Conservation (phyloP, 2,888 invertebrate species). For the Julus scanicus region DNA sequence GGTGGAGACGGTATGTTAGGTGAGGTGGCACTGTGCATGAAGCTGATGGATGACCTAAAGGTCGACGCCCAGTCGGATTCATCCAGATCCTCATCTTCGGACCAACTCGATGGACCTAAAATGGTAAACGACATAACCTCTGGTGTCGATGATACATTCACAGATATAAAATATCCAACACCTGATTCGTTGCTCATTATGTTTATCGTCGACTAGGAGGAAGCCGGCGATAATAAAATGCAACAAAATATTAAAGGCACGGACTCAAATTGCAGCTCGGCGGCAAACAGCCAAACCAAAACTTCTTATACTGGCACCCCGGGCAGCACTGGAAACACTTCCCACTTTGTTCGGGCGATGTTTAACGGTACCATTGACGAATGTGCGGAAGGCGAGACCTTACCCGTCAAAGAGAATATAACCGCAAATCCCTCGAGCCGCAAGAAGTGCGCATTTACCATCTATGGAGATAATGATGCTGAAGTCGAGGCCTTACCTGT, state of each 20-base stretch:
- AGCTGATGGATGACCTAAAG: background rate
- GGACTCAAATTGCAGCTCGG: conserved; percentile 16
- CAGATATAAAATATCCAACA: background rate
- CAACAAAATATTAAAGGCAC: background rate
- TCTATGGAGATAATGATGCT: background rate
- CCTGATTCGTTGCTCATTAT: too few relatives aligned
- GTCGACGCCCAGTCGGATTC: background rate
- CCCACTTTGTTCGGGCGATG: background rate
- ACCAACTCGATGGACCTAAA: too few relatives aligned
- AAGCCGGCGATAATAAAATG: background rate
- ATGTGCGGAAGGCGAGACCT: background rate
- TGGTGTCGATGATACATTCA: background rate
- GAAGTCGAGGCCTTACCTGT: background rate
- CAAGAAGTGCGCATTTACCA: background rate
- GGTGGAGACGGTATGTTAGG: background rate
- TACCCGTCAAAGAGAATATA: background rate
- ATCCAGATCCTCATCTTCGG: too few relatives aligned
- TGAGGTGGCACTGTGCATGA: background rate
- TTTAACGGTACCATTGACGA: background rate
- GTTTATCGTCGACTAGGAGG: background rate
- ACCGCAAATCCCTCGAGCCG: background rate
- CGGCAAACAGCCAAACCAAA: background rate
- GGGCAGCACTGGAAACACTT: background rate
- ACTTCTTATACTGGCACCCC: background rate
- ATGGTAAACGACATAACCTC: too few relatives aligned